Evolutionary conservation across 2,797 vertebrate species (phyloP).

Genomic region (Halcyon badia): DNA sequence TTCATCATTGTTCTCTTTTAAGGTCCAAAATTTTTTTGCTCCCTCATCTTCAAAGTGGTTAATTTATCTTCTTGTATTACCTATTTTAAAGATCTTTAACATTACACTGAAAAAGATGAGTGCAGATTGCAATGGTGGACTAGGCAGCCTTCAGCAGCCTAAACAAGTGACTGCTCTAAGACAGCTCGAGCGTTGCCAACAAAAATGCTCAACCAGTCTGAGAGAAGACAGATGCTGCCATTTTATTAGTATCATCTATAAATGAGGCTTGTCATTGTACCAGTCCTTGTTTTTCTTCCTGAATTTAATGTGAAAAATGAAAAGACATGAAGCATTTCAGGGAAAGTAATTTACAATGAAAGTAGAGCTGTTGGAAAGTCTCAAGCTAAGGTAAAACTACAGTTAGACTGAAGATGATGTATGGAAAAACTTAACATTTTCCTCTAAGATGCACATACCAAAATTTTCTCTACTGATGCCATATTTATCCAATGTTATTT

Average conservation of each 20-base stretch:
- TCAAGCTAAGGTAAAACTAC: neutral
- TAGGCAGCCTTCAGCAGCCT: constrained; percentile 26
- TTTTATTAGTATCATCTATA: constrained; percentile 35
- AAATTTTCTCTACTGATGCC: neutral
- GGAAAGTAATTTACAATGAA: neutral
- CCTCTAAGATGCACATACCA: neutral
- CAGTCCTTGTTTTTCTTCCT: too few relatives aligned
- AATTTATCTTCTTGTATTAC: neutral
- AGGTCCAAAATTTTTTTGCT: neutral
- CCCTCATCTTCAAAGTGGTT: neutral
- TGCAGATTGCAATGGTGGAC: constrained; percentile 17
- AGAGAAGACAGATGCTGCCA: constrained; percentile 42
- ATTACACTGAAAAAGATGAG: neutral
- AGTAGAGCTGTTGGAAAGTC: neutral
- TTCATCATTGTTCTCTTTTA: neutral
- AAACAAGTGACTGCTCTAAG: constrained; percentile 16
- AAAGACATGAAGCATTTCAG: neutral
- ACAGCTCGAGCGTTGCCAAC: neutral
- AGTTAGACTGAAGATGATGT: neutral
- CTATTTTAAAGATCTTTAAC: neutral
- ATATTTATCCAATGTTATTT: neutral
- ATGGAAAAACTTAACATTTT: neutral
- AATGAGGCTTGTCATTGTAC: neutral
- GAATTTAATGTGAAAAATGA: neutral
- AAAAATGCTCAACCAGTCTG: constrained; percentile 28